These are phyloP conservation scores for Sebastiscus albofasciatus DNA, from an alignment of 2,797 vertebrate species.

Conservation along the genomic window DNA sequence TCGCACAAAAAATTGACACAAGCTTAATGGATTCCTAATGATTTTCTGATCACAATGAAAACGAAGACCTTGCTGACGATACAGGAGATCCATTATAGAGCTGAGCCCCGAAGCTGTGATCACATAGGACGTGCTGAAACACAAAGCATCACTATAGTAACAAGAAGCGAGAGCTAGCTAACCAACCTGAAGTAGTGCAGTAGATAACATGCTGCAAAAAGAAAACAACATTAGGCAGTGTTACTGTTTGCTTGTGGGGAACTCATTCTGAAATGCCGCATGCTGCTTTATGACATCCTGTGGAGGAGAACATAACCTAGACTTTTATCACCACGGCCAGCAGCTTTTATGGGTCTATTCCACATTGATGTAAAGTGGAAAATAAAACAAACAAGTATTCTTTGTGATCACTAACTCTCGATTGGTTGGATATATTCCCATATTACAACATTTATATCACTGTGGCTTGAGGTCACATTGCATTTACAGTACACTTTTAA, in stretches of 20 bases:
- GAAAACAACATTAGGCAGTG: neutral
- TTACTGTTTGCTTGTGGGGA: neutral
- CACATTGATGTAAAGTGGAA: neutral
- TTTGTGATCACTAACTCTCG: neutral
- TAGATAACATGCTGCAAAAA: neutral
- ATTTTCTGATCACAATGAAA: slow-evolving; percentile 18
- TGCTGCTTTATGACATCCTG: neutral
- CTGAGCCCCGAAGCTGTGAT: neutral
- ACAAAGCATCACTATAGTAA: neutral
- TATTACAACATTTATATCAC: neutral
- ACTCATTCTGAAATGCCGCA: neutral
- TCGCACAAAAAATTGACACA: neutral
- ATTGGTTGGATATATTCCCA: neutral
- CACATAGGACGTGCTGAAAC: neutral
- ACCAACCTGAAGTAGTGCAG: neutral
- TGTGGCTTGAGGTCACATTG: no score
- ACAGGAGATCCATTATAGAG: slow-evolving; percentile 10
- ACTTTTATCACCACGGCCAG: neutral
- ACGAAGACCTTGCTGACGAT: neutral
- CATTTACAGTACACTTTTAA: no score
- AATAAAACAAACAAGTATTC: neutral
- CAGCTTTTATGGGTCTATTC: neutral
- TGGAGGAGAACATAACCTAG: neutral
- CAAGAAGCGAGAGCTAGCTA: neutral
- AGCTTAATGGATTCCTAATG: slow-evolving; percentile 20